Evolutionary conservation across 1,140 invertebrate genomes (phyloP), one percentile per base, ranked within the genome.

Genomic region (Xylocopa sonorina): DNA sequence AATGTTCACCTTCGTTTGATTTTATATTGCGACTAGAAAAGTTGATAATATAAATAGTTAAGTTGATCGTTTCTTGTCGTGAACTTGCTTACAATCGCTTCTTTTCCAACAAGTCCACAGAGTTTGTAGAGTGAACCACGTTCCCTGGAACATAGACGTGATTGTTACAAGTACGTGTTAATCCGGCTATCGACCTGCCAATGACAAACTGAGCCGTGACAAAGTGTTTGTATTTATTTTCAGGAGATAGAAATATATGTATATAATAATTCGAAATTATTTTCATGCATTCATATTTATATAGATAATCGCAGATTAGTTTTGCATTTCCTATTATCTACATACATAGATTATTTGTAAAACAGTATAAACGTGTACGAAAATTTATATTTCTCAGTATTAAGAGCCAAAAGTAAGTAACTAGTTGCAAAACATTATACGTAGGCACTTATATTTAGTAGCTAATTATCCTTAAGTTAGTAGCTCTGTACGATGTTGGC

Each of bases 11-110:
- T 76, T 41, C 32, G 38, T 74, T 58, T 38, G 41, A 53, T 69
- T 64, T 81, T 53, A 66, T 74, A 60, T 50, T 74, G 67, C 81
- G 89, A 90, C 89, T 90, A 90, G 89, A 89, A 88, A 82, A 51
- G 81, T 80, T 78, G 27, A 73, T 80, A 81, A 27, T 74, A 67
- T 80, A 43, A 55, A 80, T 48, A 76, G n/a, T 74, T 64, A 73
- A 76, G 21, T 69, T 14, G 57, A 41, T 68, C 29, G 18, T 68
- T 81, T 48, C 41, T 71, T 64, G 12, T 55, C 32, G n/a, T 16
- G 29, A 41, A 72, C 53, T 5, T n/a, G 69, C 41, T 87, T 55
- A 87, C 21, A 80, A 60, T 24, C 64, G 58, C 27, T 87, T 87
- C 34, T 87, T 87, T 21, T 82, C 80, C 74, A 82, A 18, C 27